These are phyloP conservation scores for Hypsibius dujardini DNA, from an alignment of 1,140 invertebrate genomes.

Conservation along the genomic window DNA sequence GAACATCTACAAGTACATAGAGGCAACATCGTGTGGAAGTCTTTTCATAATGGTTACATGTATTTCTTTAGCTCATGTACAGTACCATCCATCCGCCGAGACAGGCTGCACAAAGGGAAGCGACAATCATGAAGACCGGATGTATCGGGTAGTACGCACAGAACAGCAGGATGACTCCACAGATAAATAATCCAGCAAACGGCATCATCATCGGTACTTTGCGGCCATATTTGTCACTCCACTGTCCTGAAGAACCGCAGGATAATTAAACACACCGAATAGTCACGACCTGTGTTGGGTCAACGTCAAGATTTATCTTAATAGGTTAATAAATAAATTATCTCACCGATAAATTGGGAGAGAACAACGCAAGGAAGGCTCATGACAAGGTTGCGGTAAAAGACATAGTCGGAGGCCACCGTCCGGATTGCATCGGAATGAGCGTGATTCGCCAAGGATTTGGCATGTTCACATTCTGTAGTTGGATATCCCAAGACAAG, in stretches of 20 bases:
- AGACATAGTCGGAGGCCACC: neutral
- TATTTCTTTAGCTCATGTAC: too few relatives aligned
- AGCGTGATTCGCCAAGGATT: neutral
- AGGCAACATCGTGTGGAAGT: too few relatives aligned
- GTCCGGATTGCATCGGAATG: neutral
- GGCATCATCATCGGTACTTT: constrained; percentile 6
- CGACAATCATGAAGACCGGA: neutral
- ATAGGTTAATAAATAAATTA: too few relatives aligned
- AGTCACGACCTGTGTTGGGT: too few relatives aligned
- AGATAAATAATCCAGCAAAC: neutral
- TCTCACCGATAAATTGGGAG: neutral
- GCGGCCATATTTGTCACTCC: constrained; percentile 8
- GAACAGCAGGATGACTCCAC: constrained; percentile 4
- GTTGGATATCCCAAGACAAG: neutral
- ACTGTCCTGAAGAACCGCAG: neutral
- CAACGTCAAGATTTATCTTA: too few relatives aligned
- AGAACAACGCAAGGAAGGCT: constrained; percentile 1
- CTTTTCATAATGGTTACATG: too few relatives aligned
- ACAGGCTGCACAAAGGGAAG: neutral
- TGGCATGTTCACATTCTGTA: neutral
- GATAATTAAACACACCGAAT: too few relatives aligned
- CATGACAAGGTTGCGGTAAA: constrained; percentile 1
- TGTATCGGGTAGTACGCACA: constrained; percentile 5
- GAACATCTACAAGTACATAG: neutral
- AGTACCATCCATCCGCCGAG: neutral